Base-by-base conservation (phyloP, 2,113 vertebrate species). In the Lagopus muta region DNA sequence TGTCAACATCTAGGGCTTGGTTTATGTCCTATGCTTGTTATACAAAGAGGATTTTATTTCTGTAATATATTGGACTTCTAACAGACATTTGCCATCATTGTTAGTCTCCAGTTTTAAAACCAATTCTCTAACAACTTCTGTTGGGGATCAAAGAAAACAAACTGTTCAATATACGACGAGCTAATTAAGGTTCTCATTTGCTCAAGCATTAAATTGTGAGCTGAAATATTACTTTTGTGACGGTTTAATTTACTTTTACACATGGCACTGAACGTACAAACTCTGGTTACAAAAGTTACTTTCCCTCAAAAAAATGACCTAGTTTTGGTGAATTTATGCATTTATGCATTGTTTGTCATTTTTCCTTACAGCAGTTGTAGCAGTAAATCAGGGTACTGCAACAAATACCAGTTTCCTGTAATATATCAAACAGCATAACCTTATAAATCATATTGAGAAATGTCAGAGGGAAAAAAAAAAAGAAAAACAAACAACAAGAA, bases 141-240 rank as follows among this genome's bases (percentile, higher is more conserved):
- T 43, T 70, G 47, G 10, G 40, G 78, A 96, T 94, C 62, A 94
- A 95, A 90, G 88, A 82, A 79, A 86, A 89, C 1, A 4, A 94
- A 80, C 10, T 66, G 74, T 66, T 32, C 88, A 69, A 88, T 86
- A 83, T 17, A 91, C 13, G 32, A 91, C 52, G 34, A 89, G 45
- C 34, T 89, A 93, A 93, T 87, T 89, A 93, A 91, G n/a, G 17
- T 87, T 61, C 79, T 80, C 45, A 80, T 87, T 91, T 85, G 34
- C 52, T 85, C 45, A 70, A 84, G 48, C 42, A 87, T 82, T 91
- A 82, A 87, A 87, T 74, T 82, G 42, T 85, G 89, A 87, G 5
- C 7, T 74, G 71, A 71, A 42, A 64, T 70, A 62, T 13, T 84
- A 90, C 45, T 73, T 76, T n/a, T 76, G 12, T 93, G 62, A 80